These are phyloP conservation scores for Heterodera schachtii DNA, from an alignment of 1,140 invertebrate genomes.

Conservation along the genomic window DNA sequence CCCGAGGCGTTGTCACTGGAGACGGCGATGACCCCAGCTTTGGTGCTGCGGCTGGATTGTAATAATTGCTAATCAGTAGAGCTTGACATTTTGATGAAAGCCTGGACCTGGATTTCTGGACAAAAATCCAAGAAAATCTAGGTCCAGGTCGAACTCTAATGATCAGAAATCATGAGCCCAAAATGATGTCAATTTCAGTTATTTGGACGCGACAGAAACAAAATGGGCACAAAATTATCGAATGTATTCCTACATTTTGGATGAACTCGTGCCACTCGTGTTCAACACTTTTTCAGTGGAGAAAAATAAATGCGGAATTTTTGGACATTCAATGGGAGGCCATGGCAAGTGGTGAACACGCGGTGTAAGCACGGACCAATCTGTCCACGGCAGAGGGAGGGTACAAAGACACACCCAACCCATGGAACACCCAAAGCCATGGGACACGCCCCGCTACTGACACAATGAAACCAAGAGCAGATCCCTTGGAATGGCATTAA, in stretches of 20 bases:
- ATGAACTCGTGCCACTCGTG: constrained; percentile 81
- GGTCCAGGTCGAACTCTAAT: too few species aligned
- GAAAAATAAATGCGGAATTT: constrained; percentile 66
- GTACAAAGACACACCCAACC: too few species aligned
- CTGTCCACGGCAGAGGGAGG: too few species aligned
- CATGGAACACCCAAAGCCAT: too few species aligned
- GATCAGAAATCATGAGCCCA: background rate
- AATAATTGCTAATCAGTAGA: background rate
- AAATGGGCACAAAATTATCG: constrained; percentile 91
- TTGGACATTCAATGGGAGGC: constrained; percentile 66
- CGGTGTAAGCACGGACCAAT: constrained; percentile 9
- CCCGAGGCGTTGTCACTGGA: constrained; percentile 69
- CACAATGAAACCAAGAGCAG: too few species aligned
- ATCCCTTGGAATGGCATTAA: too few species aligned
- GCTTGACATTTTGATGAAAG: background rate
- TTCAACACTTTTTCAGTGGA: constrained; percentile 75
- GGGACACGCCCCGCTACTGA: too few species aligned
- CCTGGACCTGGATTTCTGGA: too few species aligned
- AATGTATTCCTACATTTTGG: constrained; percentile 94
- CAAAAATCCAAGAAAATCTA: too few species aligned
- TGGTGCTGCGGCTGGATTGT: constrained; percentile 31
- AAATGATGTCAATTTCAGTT: constrained; percentile 80
- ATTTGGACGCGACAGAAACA: constrained; percentile 85
- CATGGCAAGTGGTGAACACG: constrained; percentile 42
- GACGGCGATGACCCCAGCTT: constrained; percentile 15